Base-by-base conservation (phyloP, 2,113 vertebrate species). In the Toxotes jaculatrix region DNA sequence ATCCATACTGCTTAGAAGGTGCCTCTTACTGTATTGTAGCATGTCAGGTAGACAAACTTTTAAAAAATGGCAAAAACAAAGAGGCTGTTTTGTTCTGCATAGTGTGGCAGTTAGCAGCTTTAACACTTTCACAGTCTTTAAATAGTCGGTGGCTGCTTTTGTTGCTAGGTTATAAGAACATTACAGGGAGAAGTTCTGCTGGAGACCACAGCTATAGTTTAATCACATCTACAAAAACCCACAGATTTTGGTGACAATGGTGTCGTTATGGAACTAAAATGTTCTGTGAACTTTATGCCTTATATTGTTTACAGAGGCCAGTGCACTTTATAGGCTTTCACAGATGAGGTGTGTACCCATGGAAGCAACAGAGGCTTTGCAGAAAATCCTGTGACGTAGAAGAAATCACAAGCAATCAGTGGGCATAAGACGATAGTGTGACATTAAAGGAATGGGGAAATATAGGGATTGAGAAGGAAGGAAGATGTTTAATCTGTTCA, bases 401-500 rank as follows among this genome's bases (percentile, higher is more conserved):
- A 63, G 42, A 87, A 87, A 80, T 65, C 64, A 78, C 73, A 90
- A 85, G 74, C 84, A 89, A 89, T 85, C 75, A 62, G 36, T 5
- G 59, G 51, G 4, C 56, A 74, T 71, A 82, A 78, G 78, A 78
- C 71, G 85, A 84, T 68, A 70, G 80, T 66, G 74, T 80, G 69
- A 47, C 34, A 63, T 57, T 81, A 78, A 78, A 45, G 59, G 51
- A 77, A 55, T 2, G 31, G 51, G 19, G 21, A 9, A 60, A 66
- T 68, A 51, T 38, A 53, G 80, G 66, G 82, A 88, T 79, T 76
- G 75, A 59, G 71, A 68, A 77, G 23, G 31, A 75, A 79, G 19
- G 36, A 81, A 83, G 80, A 89, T 84, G 72, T 78, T 87, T 92
- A 94, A 94, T 94, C 88, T 89, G 62, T 61, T 91, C 65, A 83